Evolutionary conservation across 1,140 invertebrate species (phyloP), one percentile per base, ranked within the genome.

Genomic region (Psilanteris sp.): DNA sequence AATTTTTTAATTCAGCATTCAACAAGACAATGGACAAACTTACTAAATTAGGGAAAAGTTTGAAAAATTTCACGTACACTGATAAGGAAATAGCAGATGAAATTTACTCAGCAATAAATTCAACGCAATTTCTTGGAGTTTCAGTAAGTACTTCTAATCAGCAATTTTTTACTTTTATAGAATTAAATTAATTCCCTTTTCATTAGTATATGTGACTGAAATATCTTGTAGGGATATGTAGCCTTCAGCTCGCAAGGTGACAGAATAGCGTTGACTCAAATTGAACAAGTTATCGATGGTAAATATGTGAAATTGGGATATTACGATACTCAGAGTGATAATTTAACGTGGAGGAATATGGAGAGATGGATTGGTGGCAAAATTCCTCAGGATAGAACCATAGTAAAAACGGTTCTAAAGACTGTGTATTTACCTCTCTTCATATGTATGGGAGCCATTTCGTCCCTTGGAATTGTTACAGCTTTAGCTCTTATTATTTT

Each of bases 11-110:
- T 88, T 2, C 77, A 94, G 98, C 98, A 8, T 96, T 99, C 71
- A 99, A 99, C 87, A 97, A 96, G 86, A 97, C 97, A 2, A 97
- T 97, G 93, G 93, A 95, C 71, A 92, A 93, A 41, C 88, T 98
- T 13, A 91, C 92, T 61, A 93, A 93, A 77, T 91, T 92, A 39
- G 94, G 95, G 2, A 91, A 91, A 76, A 95, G 93, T 46, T 88
- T 99, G 50, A 97, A 98, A 79, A 95, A 98, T 85, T 99, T 99
- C 86, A 96, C 96, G n/a, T 99, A 99, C 86, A 96, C 94, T 4
- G 96, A 99, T 86, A 96, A 96, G 81, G 93, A 96, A 81, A 98
- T 98, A 32, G 96, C 95, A 1, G 93, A 97, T 83, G 95, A 97
- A 84, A 97, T 99, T 77, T 99, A 98, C 88, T 94, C 95, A 37